Base-by-base conservation (phyloP, 2,888 invertebrate genomes). In the Eubasilissa splendida region DNA sequence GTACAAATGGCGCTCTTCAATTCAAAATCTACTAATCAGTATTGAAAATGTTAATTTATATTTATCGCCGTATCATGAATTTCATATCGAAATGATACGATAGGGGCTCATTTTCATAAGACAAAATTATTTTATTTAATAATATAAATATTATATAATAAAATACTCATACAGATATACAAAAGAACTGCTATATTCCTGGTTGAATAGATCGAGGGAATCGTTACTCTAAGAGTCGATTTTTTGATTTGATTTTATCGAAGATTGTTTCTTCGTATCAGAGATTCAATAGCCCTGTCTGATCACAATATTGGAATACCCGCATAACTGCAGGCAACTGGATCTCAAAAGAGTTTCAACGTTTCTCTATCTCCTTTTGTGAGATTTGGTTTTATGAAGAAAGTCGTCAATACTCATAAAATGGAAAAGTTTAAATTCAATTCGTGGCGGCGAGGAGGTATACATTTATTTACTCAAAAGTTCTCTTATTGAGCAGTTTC, bases 281-380 rank as follows among this genome's bases (percentile, higher is more conserved):
- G 4, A 70, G 42, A 58, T 73, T 73, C 73, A 58, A 58, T 73
- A 12, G 56, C 58, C 12, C 42, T 11, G 54, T 58, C 56, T 73
- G 58, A 56, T 73, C 58, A 42, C 22, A 73, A 54, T 33, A 42
- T 12, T 50, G 42, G 42, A 42, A 42, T 42, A 42, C 75, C 60
- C 75, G 52, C 53, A 75, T 75, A 52, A 50, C 50, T 75, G 73
- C 52, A n/a, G 75, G 14, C 11, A 58, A n/a, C 22, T 12, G 63
- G 31, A 60, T 22, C 52, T 50, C 14, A 60, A 75, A 59, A n/a
- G 53, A 56, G 50, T 52, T 60, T 31, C 60, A 12, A 42, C 14
- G 9, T 71, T 71, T 58, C 33, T 10, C 58, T n/a, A 3, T 31
- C 12, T 70, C 11, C 74, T 42, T 73, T 58, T n/a, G n/a, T 56